Percentiles rank a stretch among this genome's conserved stretches.
These are phyloP conservation scores for Lepus townsendii DNA, from an alignment of 2,797 vertebrate species.

Conservation along the genomic window DNA sequence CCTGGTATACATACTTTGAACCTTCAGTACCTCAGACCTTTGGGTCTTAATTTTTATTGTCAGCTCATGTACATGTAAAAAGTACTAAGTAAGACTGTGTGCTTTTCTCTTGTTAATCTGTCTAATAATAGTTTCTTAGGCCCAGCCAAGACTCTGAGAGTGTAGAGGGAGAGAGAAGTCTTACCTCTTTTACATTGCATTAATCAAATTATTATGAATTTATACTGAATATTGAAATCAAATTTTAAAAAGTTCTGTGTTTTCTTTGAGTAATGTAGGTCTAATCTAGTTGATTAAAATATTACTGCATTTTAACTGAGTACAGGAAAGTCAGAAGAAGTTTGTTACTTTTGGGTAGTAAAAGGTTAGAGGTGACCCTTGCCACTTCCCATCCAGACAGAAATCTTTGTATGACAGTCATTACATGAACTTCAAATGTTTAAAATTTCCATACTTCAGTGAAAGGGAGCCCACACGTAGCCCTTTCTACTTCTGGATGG, in stretches of 20 bases:
- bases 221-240: slow-evolving; percentile 11
- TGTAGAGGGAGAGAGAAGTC: neutral
- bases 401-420: neutral
- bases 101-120: neutral
- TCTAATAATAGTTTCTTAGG: neutral
- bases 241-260: slow-evolving; percentile 53
- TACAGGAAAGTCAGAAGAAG: neutral
- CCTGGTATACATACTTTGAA: neutral
- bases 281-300: slow-evolving; percentile 12
- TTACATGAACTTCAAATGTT: slow-evolving; percentile 38
- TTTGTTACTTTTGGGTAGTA: slow-evolving; percentile 18
- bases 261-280: slow-evolving; percentile 2
- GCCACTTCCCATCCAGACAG: neutral
- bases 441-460: slow-evolving; percentile 24
- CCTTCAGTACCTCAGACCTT: neutral
- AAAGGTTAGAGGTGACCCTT: slow-evolving; percentile 13
- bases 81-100: neutral
- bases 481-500: neutral
- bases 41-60: neutral
- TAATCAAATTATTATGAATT: slow-evolving; percentile 40
- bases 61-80: neutral
- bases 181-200: neutral
- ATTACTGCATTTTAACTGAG: slow-evolving; percentile 45
- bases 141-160: neutral
- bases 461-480: neutral